Conservation (phyloP, 2,888 invertebrate genomes). For the Cremastobaeus sp. region DNA sequence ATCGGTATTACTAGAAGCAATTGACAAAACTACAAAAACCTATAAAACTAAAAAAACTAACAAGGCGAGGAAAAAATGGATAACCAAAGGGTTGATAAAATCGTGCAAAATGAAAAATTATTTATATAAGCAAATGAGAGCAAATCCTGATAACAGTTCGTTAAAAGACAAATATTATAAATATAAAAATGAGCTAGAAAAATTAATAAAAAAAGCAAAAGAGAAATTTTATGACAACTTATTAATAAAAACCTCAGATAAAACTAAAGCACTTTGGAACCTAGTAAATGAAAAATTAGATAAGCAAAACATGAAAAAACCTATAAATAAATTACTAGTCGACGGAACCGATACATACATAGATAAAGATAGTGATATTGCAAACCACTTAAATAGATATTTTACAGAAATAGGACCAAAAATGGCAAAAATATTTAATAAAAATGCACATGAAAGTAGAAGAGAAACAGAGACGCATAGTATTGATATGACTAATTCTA, state of each 20-base stretch:
- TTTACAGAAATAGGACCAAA: conserved; percentile 1
- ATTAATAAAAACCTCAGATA: neutral
- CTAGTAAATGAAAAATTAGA: conserved; percentile 4
- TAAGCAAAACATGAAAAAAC: too few relatives aligned
- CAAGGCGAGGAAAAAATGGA: neutral
- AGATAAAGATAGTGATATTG: conserved; percentile 9
- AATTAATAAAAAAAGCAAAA: neutral
- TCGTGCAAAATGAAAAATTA: conserved; percentile 17
- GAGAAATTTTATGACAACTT: neutral
- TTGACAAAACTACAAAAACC: neutral
- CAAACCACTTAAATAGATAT: conserved; percentile 10
- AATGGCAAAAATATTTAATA: conserved; percentile 10
- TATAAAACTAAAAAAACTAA: neutral
- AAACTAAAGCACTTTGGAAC: conserved; percentile 7
- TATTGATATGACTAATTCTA: too few relatives aligned
- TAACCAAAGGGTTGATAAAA: conserved; percentile 6
- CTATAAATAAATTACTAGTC: neutral
- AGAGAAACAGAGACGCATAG: too few relatives aligned
- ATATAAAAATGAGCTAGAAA: conserved; percentile 10
- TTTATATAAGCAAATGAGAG: neutral
- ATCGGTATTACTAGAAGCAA: too few relatives aligned
- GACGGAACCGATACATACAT: too few relatives aligned
- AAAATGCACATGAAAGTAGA: too few relatives aligned
- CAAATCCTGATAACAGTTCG: neutral
- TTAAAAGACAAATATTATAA: neutral